Conservation (phyloP, 2,797 vertebrate genomes). For the Crocodylus rhombifer region DNA sequence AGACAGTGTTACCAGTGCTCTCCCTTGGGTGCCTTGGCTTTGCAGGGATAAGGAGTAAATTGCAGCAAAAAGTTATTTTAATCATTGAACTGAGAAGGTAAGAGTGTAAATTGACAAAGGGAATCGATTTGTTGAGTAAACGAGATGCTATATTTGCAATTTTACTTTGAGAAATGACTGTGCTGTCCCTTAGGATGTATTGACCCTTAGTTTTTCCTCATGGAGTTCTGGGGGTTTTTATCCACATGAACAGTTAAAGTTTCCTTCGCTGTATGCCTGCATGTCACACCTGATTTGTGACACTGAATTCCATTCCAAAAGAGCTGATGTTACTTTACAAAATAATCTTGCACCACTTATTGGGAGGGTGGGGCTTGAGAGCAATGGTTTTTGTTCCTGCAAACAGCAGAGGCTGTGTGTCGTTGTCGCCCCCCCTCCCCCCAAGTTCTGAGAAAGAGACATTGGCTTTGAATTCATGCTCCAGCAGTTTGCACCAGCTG, state of each 20-base stretch:
- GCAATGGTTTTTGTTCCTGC: not conserved
- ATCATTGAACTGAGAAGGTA: not conserved
- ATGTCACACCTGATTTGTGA: not conserved
- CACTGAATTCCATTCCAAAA: not conserved
- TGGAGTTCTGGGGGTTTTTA: too few relatives aligned
- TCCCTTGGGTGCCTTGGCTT: not conserved
- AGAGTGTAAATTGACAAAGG: not conserved
- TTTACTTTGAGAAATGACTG: too few relatives aligned
- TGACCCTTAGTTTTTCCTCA: too few relatives aligned
- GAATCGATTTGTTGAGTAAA: not conserved
- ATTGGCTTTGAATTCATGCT: not conserved
- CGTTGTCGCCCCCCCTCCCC: fast-evolving
- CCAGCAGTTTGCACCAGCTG: not conserved
- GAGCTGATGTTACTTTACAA: not conserved
- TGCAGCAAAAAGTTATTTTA: not conserved
- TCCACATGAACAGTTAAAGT: not conserved
- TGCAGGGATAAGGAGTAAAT: not conserved
- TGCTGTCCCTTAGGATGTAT: too few relatives aligned
- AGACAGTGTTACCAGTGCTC: not conserved
- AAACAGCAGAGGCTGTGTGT: not conserved
- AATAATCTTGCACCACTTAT: not conserved
- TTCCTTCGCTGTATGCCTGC: not conserved
- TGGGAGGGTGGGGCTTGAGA: not conserved
- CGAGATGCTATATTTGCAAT: too few relatives aligned
- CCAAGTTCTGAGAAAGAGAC: not conserved